phyloP scores from a whole-genome alignment of 2,113 vertebrate genomes.

The Pelvicachromis taeniatus region DNA sequence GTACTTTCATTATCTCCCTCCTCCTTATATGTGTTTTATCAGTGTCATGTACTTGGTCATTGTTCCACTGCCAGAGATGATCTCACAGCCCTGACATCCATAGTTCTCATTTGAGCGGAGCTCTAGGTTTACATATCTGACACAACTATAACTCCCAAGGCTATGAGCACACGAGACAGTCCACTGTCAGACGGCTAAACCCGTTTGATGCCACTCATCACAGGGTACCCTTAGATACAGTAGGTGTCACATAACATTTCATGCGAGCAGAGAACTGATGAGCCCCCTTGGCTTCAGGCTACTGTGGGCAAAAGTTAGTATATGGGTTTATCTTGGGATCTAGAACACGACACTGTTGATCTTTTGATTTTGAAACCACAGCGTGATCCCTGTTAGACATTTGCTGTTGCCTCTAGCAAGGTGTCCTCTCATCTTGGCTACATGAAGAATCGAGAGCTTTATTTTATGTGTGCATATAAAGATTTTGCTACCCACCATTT shows the following conservation, averaged over 20 bases:
- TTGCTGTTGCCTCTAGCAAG: conserved; percentile 22
- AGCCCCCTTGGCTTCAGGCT: conserved; percentile 33
- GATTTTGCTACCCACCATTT: neutral
- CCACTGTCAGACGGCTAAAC: conserved; percentile 37
- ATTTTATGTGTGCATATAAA: conserved; percentile 15
- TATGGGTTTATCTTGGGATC: conserved; percentile 40
- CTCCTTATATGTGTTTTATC: conserved; percentile 22
- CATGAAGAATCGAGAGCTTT: neutral
- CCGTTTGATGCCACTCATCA: conserved; percentile 49
- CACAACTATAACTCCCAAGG: conserved; percentile 27
- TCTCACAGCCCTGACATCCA: conserved; percentile 47
- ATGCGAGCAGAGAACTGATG: conserved; percentile 49
- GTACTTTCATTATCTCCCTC: neutral
- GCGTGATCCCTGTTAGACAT: conserved; percentile 11
- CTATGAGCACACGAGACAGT: conserved; percentile 14
- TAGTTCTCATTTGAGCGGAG: conserved; percentile 10
- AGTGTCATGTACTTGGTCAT: conserved; percentile 12
- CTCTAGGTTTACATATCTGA: conserved; percentile 60
- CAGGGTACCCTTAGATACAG: conserved; percentile 26
- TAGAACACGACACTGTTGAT: conserved; percentile 66
- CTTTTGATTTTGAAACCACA: conserved; percentile 43
- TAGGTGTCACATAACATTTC: conserved; percentile 47
- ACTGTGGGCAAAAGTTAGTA: conserved; percentile 50
- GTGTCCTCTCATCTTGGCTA: conserved; percentile 4
- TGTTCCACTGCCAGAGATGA: conserved; percentile 54